Base-by-base conservation (phyloP, 92 coral and sea anemone species). In the Pocillopora meandrina region DNA sequence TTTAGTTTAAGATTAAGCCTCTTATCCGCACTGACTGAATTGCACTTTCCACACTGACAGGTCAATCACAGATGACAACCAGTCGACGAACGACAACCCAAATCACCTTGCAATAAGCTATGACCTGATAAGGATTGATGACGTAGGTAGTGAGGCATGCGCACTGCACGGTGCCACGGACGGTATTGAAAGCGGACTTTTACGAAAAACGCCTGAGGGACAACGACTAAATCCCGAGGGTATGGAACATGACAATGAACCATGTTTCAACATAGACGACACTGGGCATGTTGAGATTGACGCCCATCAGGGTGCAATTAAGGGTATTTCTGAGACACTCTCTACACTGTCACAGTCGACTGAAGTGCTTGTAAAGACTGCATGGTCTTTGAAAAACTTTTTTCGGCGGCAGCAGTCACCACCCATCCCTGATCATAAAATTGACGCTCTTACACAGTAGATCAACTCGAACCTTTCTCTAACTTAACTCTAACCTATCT, bases 191-290 rank as follows among this genome's bases (percentile, higher is more conserved):
- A 90, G 95, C 79, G 95, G 88, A 52, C 92, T 94, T 59, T 76
- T 79, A 68, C 89, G 94, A 35, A 71, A 52, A 56, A 86, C 83
- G 47, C 95, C 98, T 1, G 76, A 78, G 75, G 84, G 89, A 17
- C 90, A 78, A 64, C 73, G 98, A 78, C 90, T 80, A 60, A 80
- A 86, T 59, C 95, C 98, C 4, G 98, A 91, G 80, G 82, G 84
- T 55, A 81, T 73, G 80, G 87, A 87, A 72, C 88, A 77, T 1
- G 81, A 75, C 74, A 58, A 35, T 0, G 42, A 16, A 34, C 21
- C 74, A 70, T 17, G 74, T 55, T 36, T 70, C 42, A 55, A 70
- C 14, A 71, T 21, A 16, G 42, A 35, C 31, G 52, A 73, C 57
- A 64, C 58, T 18, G 35, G 49, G 31, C 16, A 9, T 15, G 8